Base-by-base conservation (phyloP, 2,113 vertebrate species). In the Syngnathus floridae region DNA sequence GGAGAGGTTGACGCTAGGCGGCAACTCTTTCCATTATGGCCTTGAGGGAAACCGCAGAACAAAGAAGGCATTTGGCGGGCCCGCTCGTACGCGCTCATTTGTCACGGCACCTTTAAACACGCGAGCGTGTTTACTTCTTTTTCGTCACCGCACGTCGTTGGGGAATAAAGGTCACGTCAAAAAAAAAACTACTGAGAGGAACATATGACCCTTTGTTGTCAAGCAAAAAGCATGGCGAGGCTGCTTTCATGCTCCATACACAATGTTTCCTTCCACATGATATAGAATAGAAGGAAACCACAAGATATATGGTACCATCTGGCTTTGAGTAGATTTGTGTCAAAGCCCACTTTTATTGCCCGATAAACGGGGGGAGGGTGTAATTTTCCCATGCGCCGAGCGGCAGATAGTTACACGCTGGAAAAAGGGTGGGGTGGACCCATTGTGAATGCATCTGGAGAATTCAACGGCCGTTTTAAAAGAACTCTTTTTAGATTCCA, bases 341-440 rank as follows among this genome's bases (percentile, higher is more conserved):
- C 79, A 79, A 84, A 87, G 72, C 76, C 72, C 72, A 76, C 71
- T 89, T 90, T 90, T 88, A 89, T 87, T 75, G 81, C 80, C 69
- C 66, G 73, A 77, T 71, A 61, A 73, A 69, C 66, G 64, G 74
- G 78, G 82, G 70, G 67, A 70, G 85, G 82, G 79, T 86, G 65
- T 86, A 66, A 81, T 83, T 85, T 81, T 80, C 83, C 74, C 67
- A 77, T 82, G 76, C 75, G 67, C 72, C 45, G 55, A 87, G 74
- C 84, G 83, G 78, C 72, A 84, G 77, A 84, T 81, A 85, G 83
- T 79, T 87, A 73, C 75, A 69, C 73, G 77, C 80, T 84, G 67
- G 83, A 81, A 82, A 84, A 83, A 73, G 76, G 84, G 79, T 70
- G 71, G 76, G 82, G 78, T 76, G 76, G 74, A 31, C 26, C 74